phyloP scores from a whole-genome alignment of 2,113 vertebrate genomes.

The Arizona elegans region DNA sequence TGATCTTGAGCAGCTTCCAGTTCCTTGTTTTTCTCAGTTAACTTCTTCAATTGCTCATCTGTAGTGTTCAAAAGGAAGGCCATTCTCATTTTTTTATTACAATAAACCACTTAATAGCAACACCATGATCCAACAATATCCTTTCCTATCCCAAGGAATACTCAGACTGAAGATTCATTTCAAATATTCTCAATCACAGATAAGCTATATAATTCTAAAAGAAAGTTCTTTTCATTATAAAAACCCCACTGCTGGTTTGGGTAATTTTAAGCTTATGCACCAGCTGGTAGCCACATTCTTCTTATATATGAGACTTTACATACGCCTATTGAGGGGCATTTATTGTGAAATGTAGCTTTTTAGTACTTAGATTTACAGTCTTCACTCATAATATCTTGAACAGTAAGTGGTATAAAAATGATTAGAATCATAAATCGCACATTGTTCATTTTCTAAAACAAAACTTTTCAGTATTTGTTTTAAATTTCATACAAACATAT shows the following conservation, averaged over 20 bases:
- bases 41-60: conserved; percentile 80
- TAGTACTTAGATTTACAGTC: neutral
- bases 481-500: neutral
- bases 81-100: neutral
- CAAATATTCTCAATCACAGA: neutral
- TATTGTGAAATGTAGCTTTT: neutral
- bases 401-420: neutral
- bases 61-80: conserved; percentile 5
- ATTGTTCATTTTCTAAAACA: neutral
- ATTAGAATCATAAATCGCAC: neutral
- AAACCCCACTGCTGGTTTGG: neutral
- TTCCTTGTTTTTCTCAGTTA: conserved; percentile 81
- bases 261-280: neutral
- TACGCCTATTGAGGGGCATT: neutral
- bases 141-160: neutral
- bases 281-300: neutral
- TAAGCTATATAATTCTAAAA: neutral
- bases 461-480: neutral
- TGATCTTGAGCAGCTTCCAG: conserved; percentile 76
- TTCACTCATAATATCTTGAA: neutral
- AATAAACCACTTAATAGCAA: neutral
- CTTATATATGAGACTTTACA: neutral
- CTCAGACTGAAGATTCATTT: neutral
- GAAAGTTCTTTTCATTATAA: neutral
- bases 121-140: neutral